Base-by-base conservation (phyloP, 2,797 vertebrate species). In the Ptychobarbus kaznakovi region DNA sequence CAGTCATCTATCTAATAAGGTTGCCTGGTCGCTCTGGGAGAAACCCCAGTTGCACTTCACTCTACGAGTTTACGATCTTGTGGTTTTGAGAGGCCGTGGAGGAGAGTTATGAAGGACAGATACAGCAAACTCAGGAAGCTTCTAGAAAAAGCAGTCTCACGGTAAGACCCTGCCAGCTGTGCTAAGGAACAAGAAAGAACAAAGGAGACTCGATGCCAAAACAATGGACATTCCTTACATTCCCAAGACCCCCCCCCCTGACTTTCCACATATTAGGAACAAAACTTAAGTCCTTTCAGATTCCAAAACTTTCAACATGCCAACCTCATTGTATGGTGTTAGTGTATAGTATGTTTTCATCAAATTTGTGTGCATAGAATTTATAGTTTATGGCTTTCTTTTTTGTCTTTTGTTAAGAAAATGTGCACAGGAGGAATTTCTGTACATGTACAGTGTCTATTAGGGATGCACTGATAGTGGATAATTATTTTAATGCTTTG, bases 161-260 rank as follows among this genome's bases (percentile, higher is more conserved):
- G 73, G 77, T 68, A 81, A 81, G 77, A 83, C 83, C 86, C 65
- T 85, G 85, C 53, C 81, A 4, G 42, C 83, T 83, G 63, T 61
- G 72, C 87, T 87, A 85, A 84, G 83, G 75, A 89, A 88, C 84
- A 72, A 85, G 81, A 87, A 89, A 89, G 83, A 91, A 91, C 89
- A 91, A 90, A 89, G 80, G 79, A 84, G 87, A 76, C 81, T 84
- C 80, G 40, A 58, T 91, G 89, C 89, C 83, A 87, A 92, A 95
- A 95, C 95, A 95, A 95, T 94, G 89, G 89, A 91, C 94, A 96
- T 96, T 95, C 94, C 89, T 91, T 53, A 9, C 88, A 95, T 96
- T 94, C 94, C 87, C 90, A 91, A 90, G 92, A 92, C 89, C 61
- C 40, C 46, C 80, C 80, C 75, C 51, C 32, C 51, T 72, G 74